A percentile compares a stretch with the other conserved stretches of the same genome.
Evolutionary conservation across 2,113 vertebrate genomes (phyloP).

Genomic region (Lophochroa leadbeateri): DNA sequence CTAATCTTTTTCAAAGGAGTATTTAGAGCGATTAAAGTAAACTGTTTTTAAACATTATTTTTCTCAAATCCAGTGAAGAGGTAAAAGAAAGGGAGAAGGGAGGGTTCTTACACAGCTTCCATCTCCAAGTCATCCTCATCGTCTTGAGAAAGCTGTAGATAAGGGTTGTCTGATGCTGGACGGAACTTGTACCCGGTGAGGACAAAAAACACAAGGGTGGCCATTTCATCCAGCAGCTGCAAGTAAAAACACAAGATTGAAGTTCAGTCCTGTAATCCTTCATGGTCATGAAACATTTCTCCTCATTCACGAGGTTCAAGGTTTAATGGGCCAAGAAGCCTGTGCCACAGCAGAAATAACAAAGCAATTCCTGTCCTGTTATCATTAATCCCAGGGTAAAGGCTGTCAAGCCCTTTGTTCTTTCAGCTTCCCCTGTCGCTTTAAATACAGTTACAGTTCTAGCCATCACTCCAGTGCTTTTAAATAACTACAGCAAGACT

Average conservation of each 20-base stretch:
- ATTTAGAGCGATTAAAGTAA: not conserved
- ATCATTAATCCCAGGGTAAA: not conserved
- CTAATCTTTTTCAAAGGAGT: not conserved
- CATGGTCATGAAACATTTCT: not conserved
- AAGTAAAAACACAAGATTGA: not conserved
- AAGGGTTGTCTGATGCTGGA: slow-evolving; percentile 86
- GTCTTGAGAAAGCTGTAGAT: slow-evolving; percentile 86
- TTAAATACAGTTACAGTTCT: not conserved
- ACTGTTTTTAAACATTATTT: not conserved
- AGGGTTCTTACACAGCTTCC: slow-evolving; percentile 84
- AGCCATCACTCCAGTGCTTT: not conserved
- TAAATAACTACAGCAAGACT: not conserved
- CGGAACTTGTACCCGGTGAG: slow-evolving; percentile 88
- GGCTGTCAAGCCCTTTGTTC: slow-evolving; percentile 5
- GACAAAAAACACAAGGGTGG: slow-evolving; percentile 85
- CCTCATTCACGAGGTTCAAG: not conserved
- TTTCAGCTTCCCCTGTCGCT: not conserved
- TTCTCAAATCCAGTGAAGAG: not conserved
- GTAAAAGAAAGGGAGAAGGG: not conserved
- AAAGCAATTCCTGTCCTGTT: not conserved
- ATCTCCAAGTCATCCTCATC: slow-evolving; percentile 85
- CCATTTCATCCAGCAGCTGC: slow-evolving; percentile 85
- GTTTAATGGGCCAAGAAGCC: not conserved
- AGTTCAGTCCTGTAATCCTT: not conserved
- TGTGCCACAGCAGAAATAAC: not conserved